Base-by-base conservation (phyloP, 2,888 invertebrate genomes). In the Chironomus riparius region DNA sequence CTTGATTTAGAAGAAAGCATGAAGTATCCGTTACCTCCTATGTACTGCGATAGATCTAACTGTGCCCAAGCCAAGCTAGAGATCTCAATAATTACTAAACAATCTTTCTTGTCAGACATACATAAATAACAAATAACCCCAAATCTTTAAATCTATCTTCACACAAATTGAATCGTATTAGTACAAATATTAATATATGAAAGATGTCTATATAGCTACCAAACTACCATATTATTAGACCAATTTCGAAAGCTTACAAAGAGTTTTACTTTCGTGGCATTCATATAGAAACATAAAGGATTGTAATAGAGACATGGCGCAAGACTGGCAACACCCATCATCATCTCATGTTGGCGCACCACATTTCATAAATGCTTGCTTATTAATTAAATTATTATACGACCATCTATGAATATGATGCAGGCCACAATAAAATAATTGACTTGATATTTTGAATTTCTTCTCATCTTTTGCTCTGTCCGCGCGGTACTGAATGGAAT, bases 331-430 rank as follows among this genome's bases (percentile, higher is more conserved):
- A 70, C 71, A 71, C 71, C 71, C 71, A 71, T 71, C 24, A 6
- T 3, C 12, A 22, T 15, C 10, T n/a, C 47, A 48, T 50, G 22
- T 50, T 71, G 56, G 71, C 47, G 71, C 71, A 56, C 71, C 47
- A 71, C 71, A 71, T 71, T 50, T 50, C 71, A 71, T 71, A 50
- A 71, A 71, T 71, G 21, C 47, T 21, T 50, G 56, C 21, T 71
- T 71, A 71, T 71, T 71, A 71, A 71, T 71, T 71, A 71, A 71
- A 71, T 71, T 47, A 71, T 71, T 71, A 68, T 28, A 47, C 38
- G 47, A 68, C 38, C 38, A 28, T 38, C 68, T 15, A 68, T 24
- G 65, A 6, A 56, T 65, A 65, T 18, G 21, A 22, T 65, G 65
- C 65, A 65, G 13, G 21, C 65, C 47, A 70, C 47, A 70, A 70